Conservation (phyloP, 2,888 invertebrate species). For the Epirrhoe alternata region DNA sequence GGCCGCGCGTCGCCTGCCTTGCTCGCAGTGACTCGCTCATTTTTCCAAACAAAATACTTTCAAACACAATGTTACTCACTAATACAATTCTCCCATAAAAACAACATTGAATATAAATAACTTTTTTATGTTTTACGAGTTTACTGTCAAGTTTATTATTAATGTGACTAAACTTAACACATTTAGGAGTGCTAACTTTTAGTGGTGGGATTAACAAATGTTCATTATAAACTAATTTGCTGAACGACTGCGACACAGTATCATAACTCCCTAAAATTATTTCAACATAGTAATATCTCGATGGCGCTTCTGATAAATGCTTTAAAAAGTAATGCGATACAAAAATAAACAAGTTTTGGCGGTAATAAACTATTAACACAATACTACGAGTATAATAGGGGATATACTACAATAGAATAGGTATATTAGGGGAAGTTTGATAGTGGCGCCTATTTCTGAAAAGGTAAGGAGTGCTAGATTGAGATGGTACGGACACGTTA, state of each 20-base stretch:
- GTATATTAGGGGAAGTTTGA: too few species aligned
- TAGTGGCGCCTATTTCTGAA: too few species aligned
- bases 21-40: conserved; percentile 16
- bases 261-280: neutral
- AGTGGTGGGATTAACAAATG: conserved; percentile 8
- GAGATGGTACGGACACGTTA: too few species aligned
- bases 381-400: too few species aligned
- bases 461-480: too few species aligned
- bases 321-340: too few species aligned
- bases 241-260: conserved; percentile 2
- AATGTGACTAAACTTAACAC: conserved; percentile 8
- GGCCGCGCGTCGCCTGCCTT: conserved; percentile 42
- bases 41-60: conserved; percentile 28
- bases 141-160: neutral
- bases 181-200: conserved; percentile 16
- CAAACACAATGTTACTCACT: conserved; percentile 19
- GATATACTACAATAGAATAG: too few species aligned
- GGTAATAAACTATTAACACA: too few species aligned
- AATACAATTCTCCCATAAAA: conserved; percentile 6
- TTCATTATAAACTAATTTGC: conserved; percentile 16
- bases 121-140: neutral
- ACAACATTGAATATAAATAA: neutral
- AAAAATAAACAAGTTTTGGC: too few species aligned
- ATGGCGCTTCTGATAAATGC: too few species aligned
- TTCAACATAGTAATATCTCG: neutral